Conservation (phyloP, 2,888 invertebrate species). For the Leptinotarsa haldemani region DNA sequence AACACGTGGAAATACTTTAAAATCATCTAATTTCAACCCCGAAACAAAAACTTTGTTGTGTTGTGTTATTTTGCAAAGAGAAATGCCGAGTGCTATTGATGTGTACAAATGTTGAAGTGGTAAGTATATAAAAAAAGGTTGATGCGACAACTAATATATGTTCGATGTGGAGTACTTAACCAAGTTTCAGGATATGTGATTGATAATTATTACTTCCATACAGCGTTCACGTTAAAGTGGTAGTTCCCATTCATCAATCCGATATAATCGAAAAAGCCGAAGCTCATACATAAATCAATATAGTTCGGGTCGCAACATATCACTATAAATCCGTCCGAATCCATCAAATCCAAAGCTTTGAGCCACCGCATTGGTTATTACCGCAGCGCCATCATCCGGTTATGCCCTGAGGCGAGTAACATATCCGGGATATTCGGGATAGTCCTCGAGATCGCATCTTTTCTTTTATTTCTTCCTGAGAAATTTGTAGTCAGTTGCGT, state of each 20-base stretch:
- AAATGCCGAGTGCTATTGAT: no score
- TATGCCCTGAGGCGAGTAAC: constrained; percentile 9
- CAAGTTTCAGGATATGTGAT: no score
- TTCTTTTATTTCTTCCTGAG: not conserved
- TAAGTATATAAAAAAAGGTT: no score
- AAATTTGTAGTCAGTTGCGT: not conserved
- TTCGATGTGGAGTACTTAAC: no score
- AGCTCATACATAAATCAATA: not conserved
- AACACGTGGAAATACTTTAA: no score
- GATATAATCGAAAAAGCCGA: not conserved
- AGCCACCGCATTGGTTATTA: not conserved
- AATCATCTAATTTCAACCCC: no score
- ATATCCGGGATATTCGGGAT: constrained; percentile 22
- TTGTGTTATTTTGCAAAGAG: no score
- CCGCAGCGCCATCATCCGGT: not conserved
- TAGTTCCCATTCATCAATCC: not conserved
- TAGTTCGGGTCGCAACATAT: constrained; percentile 13
- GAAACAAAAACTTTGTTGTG: no score
- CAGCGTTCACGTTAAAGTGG: no score
- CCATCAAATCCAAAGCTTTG: constrained; percentile 1
- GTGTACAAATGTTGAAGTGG: no score
- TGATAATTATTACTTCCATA: no score
- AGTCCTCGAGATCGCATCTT: not conserved
- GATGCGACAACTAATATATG: no score
- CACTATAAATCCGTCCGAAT: constrained; percentile 1